Conservation (phyloP, 2,113 vertebrate species). For the Paracanthobrama guichenoti region DNA sequence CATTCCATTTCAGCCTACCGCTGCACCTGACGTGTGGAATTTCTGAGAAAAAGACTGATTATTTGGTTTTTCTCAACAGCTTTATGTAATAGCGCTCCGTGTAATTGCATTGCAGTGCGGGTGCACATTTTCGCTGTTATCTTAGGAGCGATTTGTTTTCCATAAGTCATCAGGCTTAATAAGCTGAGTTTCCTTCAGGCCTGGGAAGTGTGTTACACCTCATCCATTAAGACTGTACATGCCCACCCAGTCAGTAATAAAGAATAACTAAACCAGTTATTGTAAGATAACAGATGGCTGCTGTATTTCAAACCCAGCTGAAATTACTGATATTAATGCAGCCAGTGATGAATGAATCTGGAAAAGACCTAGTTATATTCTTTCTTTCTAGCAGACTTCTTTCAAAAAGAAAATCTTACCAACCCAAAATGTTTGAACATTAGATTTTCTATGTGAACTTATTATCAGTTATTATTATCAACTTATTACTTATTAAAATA, state of each 20-base stretch:
- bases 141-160: constrained; percentile 25
- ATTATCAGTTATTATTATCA: too few species aligned
- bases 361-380: background rate
- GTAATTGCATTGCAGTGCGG: background rate
- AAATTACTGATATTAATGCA: constrained; percentile 27
- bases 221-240: constrained; percentile 44
- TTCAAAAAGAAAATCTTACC: too few species aligned
- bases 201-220: constrained; percentile 35
- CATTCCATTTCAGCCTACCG: background rate
- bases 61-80: constrained; percentile 22
- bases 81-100: background rate
- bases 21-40: constrained; percentile 33
- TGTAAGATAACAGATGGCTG: constrained; percentile 39
- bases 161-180: constrained; percentile 40
- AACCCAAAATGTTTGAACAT: too few species aligned
- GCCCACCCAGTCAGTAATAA: constrained; percentile 29
- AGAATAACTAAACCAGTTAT: background rate
- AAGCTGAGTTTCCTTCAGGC: constrained; percentile 17
- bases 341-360: constrained; percentile 44
- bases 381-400: background rate
- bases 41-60: background rate
- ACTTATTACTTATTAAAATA: too few species aligned
- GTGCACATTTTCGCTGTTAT: constrained; percentile 26
- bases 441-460: too few species aligned
- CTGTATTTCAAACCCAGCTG: constrained; percentile 38